These are phyloP conservation scores for Lasioglossum villosulum DNA, from an alignment of 2,888 invertebrate genomes.

Conservation along the genomic window DNA sequence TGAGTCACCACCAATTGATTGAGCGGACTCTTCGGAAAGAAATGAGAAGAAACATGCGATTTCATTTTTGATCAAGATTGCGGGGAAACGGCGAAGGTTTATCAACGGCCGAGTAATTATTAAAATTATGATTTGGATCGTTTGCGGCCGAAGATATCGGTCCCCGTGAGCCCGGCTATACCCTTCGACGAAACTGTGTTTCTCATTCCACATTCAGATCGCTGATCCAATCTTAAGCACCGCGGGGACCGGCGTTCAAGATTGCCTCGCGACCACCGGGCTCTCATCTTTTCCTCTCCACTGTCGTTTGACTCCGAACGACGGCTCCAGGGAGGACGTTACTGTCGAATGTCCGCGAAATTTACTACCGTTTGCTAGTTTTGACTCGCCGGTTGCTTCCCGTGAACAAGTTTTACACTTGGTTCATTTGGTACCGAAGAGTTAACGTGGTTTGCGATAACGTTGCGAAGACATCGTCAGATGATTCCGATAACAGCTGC, in stretches of 20 bases:
- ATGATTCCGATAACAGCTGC: neutral
- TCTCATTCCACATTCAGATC: slow-evolving; percentile 54
- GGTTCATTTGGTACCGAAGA: neutral
- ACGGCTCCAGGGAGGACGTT: slow-evolving; percentile 21
- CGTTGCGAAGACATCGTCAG: neutral
- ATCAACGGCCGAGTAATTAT: slow-evolving; percentile 49
- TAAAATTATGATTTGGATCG: slow-evolving; percentile 56
- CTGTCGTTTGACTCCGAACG: neutral
- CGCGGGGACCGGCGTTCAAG: slow-evolving; percentile 35
- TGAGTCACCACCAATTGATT: neutral
- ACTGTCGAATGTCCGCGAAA: slow-evolving; percentile 11
- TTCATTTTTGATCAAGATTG: neutral
- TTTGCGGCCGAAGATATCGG: slow-evolving; percentile 15
- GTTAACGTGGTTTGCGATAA: neutral
- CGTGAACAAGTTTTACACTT: neutral
- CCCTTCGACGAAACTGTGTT: slow-evolving; percentile 30
- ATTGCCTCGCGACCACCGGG: slow-evolving; percentile 34
- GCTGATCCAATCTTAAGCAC: slow-evolving; percentile 60
- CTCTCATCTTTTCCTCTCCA: slow-evolving; percentile 18
- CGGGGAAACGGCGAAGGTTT: neutral
- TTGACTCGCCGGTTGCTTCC: neutral
- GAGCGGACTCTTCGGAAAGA: neutral
- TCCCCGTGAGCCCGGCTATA: slow-evolving; percentile 10
- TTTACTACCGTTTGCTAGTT: neutral
- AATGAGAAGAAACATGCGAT: neutral